Evolutionary conservation across 2,888 invertebrate genomes (phyloP).

Genomic region (Meteorus colon): DNA sequence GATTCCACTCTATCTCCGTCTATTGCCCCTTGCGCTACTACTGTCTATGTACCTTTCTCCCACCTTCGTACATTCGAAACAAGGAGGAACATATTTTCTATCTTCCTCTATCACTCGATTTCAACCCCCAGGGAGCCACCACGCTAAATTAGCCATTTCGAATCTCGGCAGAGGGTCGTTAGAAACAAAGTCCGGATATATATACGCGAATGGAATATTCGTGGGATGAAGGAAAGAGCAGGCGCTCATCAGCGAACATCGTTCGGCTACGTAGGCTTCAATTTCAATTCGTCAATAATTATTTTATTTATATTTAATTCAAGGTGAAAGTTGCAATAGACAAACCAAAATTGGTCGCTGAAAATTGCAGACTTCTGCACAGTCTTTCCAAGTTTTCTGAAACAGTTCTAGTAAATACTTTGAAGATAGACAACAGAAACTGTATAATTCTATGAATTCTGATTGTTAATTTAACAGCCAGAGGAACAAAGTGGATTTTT

Average conservation of each 20-base stretch:
- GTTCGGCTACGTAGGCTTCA: background rate
- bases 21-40: conserved; percentile 33
- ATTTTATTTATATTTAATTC: background rate
- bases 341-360: background rate
- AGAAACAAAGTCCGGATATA: conserved; percentile 45
- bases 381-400: too few species aligned
- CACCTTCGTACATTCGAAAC: conserved; percentile 35
- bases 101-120: conserved; percentile 41
- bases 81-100: background rate
- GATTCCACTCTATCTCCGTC: conserved; percentile 70
- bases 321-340: too few species aligned
- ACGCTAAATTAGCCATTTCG: conserved; percentile 72
- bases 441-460: too few species aligned
- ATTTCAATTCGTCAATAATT: conserved; percentile 1
- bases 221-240: conserved; percentile 5
- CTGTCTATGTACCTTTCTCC: conserved; percentile 39
- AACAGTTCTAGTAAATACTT: too few species aligned
- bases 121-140: conserved; percentile 65
- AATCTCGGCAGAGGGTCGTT: conserved; percentile 66
- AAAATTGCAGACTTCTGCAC: background rate
- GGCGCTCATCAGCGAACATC: background rate
- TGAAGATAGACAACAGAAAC: too few species aligned
- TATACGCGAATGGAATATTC: conserved; percentile 26
- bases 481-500: too few species aligned
- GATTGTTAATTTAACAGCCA: too few species aligned